Base-by-base conservation (phyloP, 2,888 invertebrate species). In the Mycalesis mineus region DNA sequence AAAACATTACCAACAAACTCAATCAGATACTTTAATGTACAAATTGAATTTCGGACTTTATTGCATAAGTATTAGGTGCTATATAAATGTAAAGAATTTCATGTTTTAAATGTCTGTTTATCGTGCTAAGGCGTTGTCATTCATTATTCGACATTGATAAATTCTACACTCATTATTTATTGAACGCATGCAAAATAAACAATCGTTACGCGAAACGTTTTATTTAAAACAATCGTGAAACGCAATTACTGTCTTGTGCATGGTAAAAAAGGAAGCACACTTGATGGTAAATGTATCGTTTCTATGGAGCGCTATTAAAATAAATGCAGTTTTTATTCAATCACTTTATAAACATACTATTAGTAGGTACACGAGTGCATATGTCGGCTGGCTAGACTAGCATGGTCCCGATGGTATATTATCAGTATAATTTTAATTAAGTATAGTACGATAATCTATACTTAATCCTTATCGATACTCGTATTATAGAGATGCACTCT, bases 161-260 rank as follows among this genome's bases (percentile, higher is more conserved):
- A 50, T 37, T 44, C 17, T 14, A 14, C 33, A 29, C 49, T 56
- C 36, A 50, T 44, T 45, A 33, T 52, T 42, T 42, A 52, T 52
- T n/a, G 13, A 17, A 15, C 29, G n/a, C 42, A 1, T 22, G 31
- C 42, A 52, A 51, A 51, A 51, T 31, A 41, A 17, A 41, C 41
- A 51, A 52, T n/a, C 31, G 33, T 22, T 48, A 48, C 40, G 40
- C 39, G 40, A 55, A 47, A 22, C 37, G 42, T 56, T 52, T 44
- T 50, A 56, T 56, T 56, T 56, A 50, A 56, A 56, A 56, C 56
- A 56, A 56, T 50, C 50, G 37, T 42, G 55, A 8, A 44, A 44
- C 28, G 44, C 56, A 56, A 56, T 50, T 50, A 50, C 44, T 44
- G 44, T 42, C 50, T 49, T 29, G 49, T 44, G 33, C 42, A 29